Base-by-base conservation (phyloP, 2,797 vertebrate species). In the Notoglanidium macrostoma region DNA sequence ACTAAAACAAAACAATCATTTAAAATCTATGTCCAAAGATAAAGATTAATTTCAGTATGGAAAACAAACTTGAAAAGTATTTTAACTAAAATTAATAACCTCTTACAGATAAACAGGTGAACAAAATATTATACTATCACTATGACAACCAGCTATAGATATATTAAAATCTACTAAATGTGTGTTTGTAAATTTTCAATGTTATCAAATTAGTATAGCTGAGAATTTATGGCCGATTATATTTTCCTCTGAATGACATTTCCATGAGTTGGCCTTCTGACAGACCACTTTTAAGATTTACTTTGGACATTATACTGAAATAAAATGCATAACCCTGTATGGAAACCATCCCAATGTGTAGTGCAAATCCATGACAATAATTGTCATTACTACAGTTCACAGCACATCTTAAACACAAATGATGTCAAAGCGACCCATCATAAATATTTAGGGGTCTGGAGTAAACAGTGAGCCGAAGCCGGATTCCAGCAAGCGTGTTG, bases 401-500 rank as follows among this genome's bases (percentile, higher is more conserved):
- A 63, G 23, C 26, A 0, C 12, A 54, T 54, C 26, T 8, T 49
- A 15, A 49, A 55, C 51, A 32, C 9, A 11, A 57, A 57, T 2
- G 17, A 35, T 21, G 3, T 78, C 2, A 17, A 8, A 32, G 57
- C 73, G 17, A 83, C 26, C 23, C 72, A 85, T 84, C 23, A 93
- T 94, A 95, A 94, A 92, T 94, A 92, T 94, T 93, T 94, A 90
- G 85, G 90, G 84, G 35, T 92, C 88, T 89, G 83, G 79, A 90
- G 89, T 87, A 68, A 90, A 93, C 92, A 92, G 91, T 91, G 86
- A 91, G 92, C 92, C 59, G 90, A 92, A 86, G 88, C 91, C 93
- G 92, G 93, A 95, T 95, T 95, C 94, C 94, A 93, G 49, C 76
- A 14, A 92, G 87, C 83, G 90, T 57, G 83, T 63, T 84, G 95